Evolutionary conservation across 1,140 invertebrate species (phyloP), one percentile per base, ranked within the genome.

Genomic region (Mya arenaria): DNA sequence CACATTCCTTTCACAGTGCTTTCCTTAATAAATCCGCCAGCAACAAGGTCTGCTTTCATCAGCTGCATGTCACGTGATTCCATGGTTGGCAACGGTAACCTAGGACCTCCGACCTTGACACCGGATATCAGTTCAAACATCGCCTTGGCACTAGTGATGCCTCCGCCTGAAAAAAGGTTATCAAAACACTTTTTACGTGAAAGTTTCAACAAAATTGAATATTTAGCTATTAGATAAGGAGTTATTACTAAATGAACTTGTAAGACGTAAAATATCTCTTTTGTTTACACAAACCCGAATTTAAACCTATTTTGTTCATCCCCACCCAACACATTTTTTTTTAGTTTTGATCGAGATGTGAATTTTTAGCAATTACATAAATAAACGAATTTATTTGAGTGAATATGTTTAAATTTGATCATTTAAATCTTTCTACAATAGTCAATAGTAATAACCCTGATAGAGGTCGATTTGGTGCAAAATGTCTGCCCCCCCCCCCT

Each of bases 81-180:
- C 58, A 75, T 13, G 10, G 1, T 19, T 1, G 34, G 36, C 25
- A 75, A 48, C n/a, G 72, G 72, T 13, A 63, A 32, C 23, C 72
- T 62, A 30, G 72, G 72, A 15, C 23, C 2, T 13, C 72, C 72
- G 6, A 75, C 34, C 15, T 32, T 19, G 19, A 62, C 34, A 4
- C 55, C 58, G 4, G 72, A 75, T 5, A 63, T n/a, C 13, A 75
- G 13, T 28, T 75, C 56, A 63, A 75, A 75, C 28, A 75, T 23
- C 6, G 34, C 72, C 23, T 75, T 75, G 1, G 72, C 56, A 44
- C 34, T 28, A 19, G 55, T 5, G 3, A 75, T 75, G 6, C 72
- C 72, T 1, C 58, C 58, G 4, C 72, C 72, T 75, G 58, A 39
- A 60, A 58, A 37, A 23, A 17, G 6, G 15, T 48, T 23, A 37